phyloP scores from a whole-genome alignment of 2,888 invertebrate genomes.

The Cordylochernes scorpioides region DNA sequence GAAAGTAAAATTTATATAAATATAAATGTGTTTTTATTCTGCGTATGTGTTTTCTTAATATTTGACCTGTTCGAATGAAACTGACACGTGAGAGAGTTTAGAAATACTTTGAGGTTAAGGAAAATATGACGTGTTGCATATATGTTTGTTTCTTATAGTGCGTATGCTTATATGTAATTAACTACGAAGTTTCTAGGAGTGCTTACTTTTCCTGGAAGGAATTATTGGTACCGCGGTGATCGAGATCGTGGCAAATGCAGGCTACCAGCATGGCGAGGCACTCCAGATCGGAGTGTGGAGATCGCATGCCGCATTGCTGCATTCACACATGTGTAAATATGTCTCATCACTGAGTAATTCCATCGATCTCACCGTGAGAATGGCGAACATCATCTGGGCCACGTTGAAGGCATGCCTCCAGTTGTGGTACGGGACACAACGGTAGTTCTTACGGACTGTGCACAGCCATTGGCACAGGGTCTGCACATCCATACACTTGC shows the following conservation, averaged over 20 bases:
- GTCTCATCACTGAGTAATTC: too few relatives aligned
- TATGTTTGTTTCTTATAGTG: too few relatives aligned
- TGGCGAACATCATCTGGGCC: slow-evolving; percentile 28
- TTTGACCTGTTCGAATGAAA: too few relatives aligned
- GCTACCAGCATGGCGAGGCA: slow-evolving; percentile 31
- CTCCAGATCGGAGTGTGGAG: slow-evolving; percentile 22
- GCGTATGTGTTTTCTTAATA: too few relatives aligned
- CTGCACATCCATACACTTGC: slow-evolving; percentile 17
- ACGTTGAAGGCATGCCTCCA: slow-evolving; percentile 42
- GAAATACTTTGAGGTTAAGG: too few relatives aligned
- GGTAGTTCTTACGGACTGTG: slow-evolving; percentile 78
- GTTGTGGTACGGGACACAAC: slow-evolving; percentile 80
- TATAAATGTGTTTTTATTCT: too few relatives aligned
- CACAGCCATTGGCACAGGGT: slow-evolving; percentile 37
- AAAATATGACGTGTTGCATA: too few relatives aligned
- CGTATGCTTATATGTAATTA: too few relatives aligned
- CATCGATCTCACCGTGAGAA: slow-evolving; percentile 26
- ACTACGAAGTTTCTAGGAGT: too few relatives aligned
- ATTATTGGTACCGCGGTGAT: slow-evolving; percentile 33
- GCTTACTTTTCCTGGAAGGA: slow-evolving; percentile 30
- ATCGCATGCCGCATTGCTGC: background rate
- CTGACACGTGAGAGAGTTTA: too few relatives aligned
- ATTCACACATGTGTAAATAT: too few relatives aligned
- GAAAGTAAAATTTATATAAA: too few relatives aligned
- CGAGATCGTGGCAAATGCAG: slow-evolving; percentile 33